Conservation (phyloP, 53 echinoderm and acorn worm species). For the Apostichopus leukothele region DNA sequence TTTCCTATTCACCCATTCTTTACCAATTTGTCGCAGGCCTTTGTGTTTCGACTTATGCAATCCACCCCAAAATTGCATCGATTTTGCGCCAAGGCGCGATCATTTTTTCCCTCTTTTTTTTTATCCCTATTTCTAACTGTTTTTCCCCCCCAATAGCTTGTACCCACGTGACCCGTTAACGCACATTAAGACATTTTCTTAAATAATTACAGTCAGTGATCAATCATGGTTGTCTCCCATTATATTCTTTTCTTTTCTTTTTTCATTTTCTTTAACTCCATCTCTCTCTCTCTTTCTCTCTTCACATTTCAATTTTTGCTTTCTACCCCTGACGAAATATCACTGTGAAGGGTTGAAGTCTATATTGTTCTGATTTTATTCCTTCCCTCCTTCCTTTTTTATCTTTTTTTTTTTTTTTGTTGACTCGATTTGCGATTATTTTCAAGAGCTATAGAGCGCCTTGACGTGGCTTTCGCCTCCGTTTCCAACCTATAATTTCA, state of each 20-base stretch:
- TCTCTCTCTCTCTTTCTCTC: neutral
- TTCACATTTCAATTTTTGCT: constrained; percentile 1
- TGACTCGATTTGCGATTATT: constrained; percentile 8
- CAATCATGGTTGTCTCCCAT: constrained; percentile 33
- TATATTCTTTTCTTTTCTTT: constrained; percentile 24
- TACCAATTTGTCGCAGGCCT: no score
- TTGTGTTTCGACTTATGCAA: no score
- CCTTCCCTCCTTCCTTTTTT: neutral
- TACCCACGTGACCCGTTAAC: constrained; percentile 33
- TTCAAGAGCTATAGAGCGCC: constrained; percentile 23
- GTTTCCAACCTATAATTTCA: constrained; percentile 47
- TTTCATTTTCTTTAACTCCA: neutral
- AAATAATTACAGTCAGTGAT: constrained; percentile 41
- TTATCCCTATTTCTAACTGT: constrained; percentile 8
- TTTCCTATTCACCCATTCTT: neutral
- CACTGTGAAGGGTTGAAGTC: constrained; percentile 9
- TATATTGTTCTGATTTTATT: constrained; percentile 39
- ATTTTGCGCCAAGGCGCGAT: neutral
- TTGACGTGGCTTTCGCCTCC: constrained; percentile 28
- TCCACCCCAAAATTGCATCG: neutral
- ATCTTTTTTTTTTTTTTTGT: neutral
- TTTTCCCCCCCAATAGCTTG: neutral
- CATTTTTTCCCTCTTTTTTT: neutral
- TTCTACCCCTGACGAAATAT: constrained; percentile 6
- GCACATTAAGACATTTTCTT: constrained; percentile 47